Percentiles rank a stretch among this genome's conserved stretches.
Evolutionary conservation across 1,140 invertebrate genomes (phyloP).

Genomic region (Delia radicum): DNA sequence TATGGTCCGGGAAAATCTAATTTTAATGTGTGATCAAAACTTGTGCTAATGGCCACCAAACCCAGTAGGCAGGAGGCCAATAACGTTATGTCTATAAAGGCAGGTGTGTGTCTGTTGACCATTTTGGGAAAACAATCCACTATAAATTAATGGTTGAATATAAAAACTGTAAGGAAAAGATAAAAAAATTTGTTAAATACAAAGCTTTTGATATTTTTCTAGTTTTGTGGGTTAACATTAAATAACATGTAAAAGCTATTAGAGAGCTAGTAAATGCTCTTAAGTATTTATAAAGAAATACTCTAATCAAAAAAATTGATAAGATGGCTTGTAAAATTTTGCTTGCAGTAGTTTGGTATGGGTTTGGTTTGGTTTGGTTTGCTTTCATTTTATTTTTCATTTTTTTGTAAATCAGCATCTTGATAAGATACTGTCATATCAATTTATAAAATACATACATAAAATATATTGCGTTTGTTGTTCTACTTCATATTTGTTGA

Average conservation of each 20-base stretch:
- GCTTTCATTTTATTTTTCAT: neutral
- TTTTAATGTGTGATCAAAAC: slow-evolving; percentile 41
- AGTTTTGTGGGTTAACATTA: neutral
- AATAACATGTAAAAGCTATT: slow-evolving; percentile 6
- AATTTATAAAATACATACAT: neutral
- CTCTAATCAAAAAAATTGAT: neutral
- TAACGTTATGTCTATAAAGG: too few species aligned
- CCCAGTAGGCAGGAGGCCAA: neutral
- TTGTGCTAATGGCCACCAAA: slow-evolving; percentile 25
- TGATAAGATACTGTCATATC: slow-evolving; percentile 11
- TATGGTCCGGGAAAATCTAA: slow-evolving; percentile 50
- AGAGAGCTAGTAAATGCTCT: too few species aligned
- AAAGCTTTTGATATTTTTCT: neutral
- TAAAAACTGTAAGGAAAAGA: neutral
- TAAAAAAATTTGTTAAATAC: neutral
- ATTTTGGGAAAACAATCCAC: neutral
- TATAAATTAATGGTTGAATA: neutral
- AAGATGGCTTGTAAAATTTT: neutral
- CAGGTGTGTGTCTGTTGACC: neutral
- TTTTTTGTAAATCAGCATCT: neutral
- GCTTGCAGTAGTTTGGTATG: neutral
- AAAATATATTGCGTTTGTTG: neutral
- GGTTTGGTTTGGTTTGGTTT: neutral
- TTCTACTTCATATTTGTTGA: neutral
- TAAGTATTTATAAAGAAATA: neutral